Evolutionary conservation across 2,888 invertebrate genomes (phyloP).

Genomic region (Hedychridium roseum): DNA sequence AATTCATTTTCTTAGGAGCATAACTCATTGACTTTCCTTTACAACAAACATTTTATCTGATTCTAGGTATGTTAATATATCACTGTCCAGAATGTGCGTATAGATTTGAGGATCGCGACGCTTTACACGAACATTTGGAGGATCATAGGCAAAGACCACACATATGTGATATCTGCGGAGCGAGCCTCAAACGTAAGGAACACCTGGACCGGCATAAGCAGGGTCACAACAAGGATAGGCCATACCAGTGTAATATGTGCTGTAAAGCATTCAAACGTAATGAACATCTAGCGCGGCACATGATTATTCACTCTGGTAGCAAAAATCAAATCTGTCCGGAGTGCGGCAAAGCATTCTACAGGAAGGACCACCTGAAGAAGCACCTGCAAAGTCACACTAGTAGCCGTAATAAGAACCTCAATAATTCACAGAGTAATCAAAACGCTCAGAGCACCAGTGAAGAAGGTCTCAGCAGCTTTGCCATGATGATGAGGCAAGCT

Average conservation of each 20-base stretch:
- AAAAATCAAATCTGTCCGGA: slow-evolving; percentile 82
- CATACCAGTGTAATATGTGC: slow-evolving; percentile 81
- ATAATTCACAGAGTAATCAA: slow-evolving; percentile 60
- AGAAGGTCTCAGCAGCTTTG: slow-evolving; percentile 52
- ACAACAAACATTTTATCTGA: slow-evolving; percentile 5
- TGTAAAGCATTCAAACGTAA: slow-evolving; percentile 83
- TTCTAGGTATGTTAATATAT: slow-evolving; percentile 53
- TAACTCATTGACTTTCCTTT: not conserved
- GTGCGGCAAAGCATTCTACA: slow-evolving; percentile 77
- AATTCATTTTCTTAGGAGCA: not conserved
- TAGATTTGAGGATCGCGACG: slow-evolving; percentile 55
- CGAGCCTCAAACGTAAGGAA: slow-evolving; percentile 80
- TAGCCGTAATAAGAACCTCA: slow-evolving; percentile 71
- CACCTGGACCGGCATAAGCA: slow-evolving; percentile 81
- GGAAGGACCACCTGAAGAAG: slow-evolving; percentile 83
- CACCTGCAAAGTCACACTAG: slow-evolving; percentile 80
- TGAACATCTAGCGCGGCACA: slow-evolving; percentile 83
- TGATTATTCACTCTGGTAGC: slow-evolving; percentile 84
- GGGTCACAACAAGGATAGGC: slow-evolving; percentile 82
- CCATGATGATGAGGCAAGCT: slow-evolving; percentile 58
- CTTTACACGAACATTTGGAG: slow-evolving; percentile 72
- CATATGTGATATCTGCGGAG: slow-evolving; percentile 81
- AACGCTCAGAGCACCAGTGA: slow-evolving; percentile 52
- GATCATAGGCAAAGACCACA: slow-evolving; percentile 83
- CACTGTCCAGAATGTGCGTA: slow-evolving; percentile 60